These are phyloP conservation scores for Actinopyga echinites DNA, from an alignment of 53 echinoderm and acorn worm genomes.

Conservation along the genomic window DNA sequence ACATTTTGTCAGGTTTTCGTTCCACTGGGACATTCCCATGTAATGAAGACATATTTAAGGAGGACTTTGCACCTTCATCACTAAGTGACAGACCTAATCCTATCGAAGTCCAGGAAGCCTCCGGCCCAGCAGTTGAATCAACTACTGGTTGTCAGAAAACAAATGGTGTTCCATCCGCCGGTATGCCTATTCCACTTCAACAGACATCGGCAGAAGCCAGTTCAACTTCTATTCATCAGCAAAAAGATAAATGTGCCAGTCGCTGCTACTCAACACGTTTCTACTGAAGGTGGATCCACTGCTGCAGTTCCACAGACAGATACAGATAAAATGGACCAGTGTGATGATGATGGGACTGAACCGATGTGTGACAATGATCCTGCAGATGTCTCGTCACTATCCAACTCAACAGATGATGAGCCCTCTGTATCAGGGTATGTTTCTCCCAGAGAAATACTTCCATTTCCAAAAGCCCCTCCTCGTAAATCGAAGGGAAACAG, in stretches of 20 bases:
- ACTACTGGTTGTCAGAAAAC: background rate
- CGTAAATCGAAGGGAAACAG: constrained; percentile 27
- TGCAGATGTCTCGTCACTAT: too few relatives aligned
- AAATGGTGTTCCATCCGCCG: background rate
- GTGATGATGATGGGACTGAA: too few relatives aligned
- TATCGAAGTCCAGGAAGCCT: background rate
- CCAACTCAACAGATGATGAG: too few relatives aligned
- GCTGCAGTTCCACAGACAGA: background rate
- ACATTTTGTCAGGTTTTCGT: constrained; percentile 7
- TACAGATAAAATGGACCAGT: too few relatives aligned
- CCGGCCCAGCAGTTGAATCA: background rate
- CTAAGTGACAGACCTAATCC: background rate
- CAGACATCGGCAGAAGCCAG: background rate
- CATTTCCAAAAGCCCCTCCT: background rate
- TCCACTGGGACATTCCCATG: constrained; percentile 3
- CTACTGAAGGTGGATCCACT: background rate
- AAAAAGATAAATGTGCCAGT: background rate
- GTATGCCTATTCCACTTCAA: background rate
- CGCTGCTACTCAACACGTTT: constrained; percentile 3
- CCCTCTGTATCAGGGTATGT: background rate
- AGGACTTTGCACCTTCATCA: constrained; percentile 11
- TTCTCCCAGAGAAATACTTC: constrained; percentile 10
- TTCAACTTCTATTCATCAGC: background rate
- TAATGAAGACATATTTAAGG: constrained; percentile 12
- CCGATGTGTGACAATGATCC: too few relatives aligned